Conservation (phyloP, 53 echinoderm and acorn worm genomes). For the Luidia sarsii region DNA sequence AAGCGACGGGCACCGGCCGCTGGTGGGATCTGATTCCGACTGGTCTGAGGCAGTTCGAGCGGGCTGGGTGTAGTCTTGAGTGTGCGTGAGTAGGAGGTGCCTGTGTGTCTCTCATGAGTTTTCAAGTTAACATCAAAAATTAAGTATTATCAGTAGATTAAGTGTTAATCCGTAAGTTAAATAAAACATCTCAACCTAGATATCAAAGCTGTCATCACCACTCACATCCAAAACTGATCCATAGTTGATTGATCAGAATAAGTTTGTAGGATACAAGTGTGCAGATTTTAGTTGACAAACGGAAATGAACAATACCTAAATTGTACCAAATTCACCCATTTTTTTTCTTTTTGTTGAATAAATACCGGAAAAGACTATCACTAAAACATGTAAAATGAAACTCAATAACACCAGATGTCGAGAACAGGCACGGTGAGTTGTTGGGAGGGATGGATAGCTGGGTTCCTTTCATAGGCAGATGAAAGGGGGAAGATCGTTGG, state of each 20-base stretch:
- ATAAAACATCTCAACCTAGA: conserved; percentile 2
- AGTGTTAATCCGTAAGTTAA: conserved; percentile 42
- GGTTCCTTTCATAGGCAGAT: conserved; percentile 15
- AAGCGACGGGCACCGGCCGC: conserved; percentile 15
- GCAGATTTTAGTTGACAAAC: not conserved
- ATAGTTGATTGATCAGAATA: not conserved
- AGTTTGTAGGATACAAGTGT: conserved; percentile 4
- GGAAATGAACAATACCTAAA: not conserved
- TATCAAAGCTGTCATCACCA: conserved; percentile 47
- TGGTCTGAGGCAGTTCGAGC: conserved; percentile 50
- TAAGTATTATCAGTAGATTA: conserved; percentile 52
- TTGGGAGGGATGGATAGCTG: conserved; percentile 11
- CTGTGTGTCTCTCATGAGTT: conserved; percentile 60
- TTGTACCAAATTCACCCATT: not conserved
- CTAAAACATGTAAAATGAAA: not conserved
- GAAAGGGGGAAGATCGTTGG: not conserved
- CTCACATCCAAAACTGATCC: conserved; percentile 16
- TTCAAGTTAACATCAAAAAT: conserved; percentile 34
- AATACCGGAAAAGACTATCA: conserved; percentile 14
- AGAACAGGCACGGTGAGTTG: conserved; percentile 56
- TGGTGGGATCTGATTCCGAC: conserved; percentile 33
- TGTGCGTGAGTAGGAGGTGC: conserved; percentile 62
- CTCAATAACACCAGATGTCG: conserved; percentile 48
- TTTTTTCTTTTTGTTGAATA: too few species aligned
- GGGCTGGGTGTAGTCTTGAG: conserved; percentile 59